phyloP scores from a whole-genome alignment of 2,797 vertebrate genomes.

The Helarctos malayanus region DNA sequence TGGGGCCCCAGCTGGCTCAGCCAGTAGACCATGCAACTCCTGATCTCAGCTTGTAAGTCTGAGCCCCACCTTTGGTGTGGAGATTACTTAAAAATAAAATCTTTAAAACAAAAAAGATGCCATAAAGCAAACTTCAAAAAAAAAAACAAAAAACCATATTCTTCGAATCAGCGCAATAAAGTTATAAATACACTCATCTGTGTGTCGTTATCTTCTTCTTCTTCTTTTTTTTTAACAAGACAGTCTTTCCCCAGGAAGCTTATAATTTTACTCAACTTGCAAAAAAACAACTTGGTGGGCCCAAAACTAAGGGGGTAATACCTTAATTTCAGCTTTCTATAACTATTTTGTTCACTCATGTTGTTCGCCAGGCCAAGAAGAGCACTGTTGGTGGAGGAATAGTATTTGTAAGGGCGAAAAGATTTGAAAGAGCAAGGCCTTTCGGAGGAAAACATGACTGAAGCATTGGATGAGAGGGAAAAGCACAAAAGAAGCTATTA shows the following conservation, averaged over 20 bases:
- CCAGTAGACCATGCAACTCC: too few relatives aligned
- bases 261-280: conserved; percentile 53
- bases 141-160: not conserved
- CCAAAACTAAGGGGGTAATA: not conserved
- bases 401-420: not conserved
- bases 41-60: too few relatives aligned
- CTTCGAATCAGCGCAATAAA: conserved; percentile 33
- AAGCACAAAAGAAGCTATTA: not conserved
- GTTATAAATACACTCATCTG: conserved; percentile 56
- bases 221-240: not conserved
- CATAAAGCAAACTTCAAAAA: conserved; percentile 31
- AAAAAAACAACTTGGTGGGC: not conserved
- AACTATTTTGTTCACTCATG: not conserved
- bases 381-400: not conserved
- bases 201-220: not conserved
- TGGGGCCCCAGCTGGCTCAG: too few relatives aligned
- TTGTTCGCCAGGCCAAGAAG: not conserved
- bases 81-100: not conserved
- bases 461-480: not conserved
- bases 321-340: not conserved
- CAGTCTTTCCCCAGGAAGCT: not conserved
- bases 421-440: not conserved
- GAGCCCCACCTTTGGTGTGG: too few relatives aligned
- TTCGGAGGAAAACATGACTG: not conserved
- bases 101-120: not conserved